These are phyloP conservation scores for Suillia variegata DNA, from an alignment of 2,888 invertebrate species.

Conservation along the genomic window DNA sequence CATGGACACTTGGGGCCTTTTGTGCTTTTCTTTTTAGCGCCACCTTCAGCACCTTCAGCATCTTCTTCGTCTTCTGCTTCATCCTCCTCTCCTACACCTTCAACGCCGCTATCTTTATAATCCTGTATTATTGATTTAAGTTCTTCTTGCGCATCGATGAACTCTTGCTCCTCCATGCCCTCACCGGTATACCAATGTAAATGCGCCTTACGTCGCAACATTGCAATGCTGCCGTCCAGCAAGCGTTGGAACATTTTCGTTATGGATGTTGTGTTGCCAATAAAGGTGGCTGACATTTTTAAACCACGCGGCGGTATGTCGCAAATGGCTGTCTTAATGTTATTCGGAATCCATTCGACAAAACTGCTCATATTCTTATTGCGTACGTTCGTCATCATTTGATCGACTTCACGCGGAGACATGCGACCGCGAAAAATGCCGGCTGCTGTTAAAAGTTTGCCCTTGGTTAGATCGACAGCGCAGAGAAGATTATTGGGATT, in stretches of 20 bases:
- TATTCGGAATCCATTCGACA: constrained; percentile 85
- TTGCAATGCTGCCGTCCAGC: constrained; percentile 77
- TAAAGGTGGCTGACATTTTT: constrained; percentile 85
- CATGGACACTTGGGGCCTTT: constrained; percentile 14
- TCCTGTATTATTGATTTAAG: constrained; percentile 75
- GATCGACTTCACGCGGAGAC: constrained; percentile 55
- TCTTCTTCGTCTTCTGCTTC: too few species aligned
- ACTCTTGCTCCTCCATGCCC: constrained; percentile 88
- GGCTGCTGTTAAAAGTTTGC: constrained; percentile 79
- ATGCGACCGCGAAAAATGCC: constrained; percentile 67
- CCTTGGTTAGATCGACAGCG: constrained; percentile 78
- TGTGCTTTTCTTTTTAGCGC: too few species aligned
- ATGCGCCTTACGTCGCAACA: constrained; percentile 84
- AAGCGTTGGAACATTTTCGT: constrained; percentile 79
- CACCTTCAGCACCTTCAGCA: background rate
- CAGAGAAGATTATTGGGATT: constrained; percentile 83
- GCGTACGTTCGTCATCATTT: constrained; percentile 71
- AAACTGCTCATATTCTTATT: constrained; percentile 76
- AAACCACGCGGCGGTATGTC: constrained; percentile 85
- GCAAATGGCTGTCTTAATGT: constrained; percentile 82
- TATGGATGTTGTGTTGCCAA: constrained; percentile 82
- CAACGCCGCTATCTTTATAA: constrained; percentile 59
- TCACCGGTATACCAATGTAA: constrained; percentile 87
- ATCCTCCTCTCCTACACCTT: too few species aligned
- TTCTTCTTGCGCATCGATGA: constrained; percentile 82